Evolutionary conservation across 2,113 vertebrate species (phyloP).

Genomic region (Plecotus auritus): DNA sequence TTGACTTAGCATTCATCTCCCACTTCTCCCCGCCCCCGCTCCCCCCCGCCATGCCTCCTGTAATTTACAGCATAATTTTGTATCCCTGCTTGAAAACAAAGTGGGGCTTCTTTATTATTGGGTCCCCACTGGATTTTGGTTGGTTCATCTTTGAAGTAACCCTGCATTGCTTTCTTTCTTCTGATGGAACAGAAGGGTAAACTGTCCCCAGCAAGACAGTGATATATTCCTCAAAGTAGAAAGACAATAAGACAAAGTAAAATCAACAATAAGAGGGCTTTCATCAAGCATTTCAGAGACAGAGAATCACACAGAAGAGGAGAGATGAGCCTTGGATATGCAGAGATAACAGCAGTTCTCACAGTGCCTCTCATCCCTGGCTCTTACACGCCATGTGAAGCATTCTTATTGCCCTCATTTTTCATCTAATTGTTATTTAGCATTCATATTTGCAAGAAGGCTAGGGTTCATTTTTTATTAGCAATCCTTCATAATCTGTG

Average conservation of each 20-base stretch:
- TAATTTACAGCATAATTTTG: constrained; percentile 77
- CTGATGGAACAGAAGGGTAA: constrained; percentile 69
- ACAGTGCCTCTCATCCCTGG: constrained; percentile 29
- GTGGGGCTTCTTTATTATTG: constrained; percentile 69
- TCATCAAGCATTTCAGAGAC: constrained; percentile 73
- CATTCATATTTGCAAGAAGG: constrained; percentile 53
- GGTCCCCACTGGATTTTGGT: constrained; percentile 67
- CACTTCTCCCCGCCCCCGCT: neutral
- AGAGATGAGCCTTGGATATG: neutral
- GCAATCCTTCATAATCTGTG: neutral
- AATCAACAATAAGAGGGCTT: constrained; percentile 52
- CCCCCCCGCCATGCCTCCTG: neutral
- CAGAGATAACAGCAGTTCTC: constrained; percentile 36
- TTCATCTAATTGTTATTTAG: constrained; percentile 59
- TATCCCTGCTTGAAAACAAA: constrained; percentile 73
- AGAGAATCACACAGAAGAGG: constrained; percentile 39
- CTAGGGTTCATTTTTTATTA: constrained; percentile 45
- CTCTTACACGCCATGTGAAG: constrained; percentile 41
- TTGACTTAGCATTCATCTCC: constrained; percentile 66
- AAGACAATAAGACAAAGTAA: neutral
- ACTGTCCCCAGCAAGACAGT: constrained; percentile 62
- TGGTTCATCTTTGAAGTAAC: constrained; percentile 75
- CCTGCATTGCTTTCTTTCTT: constrained; percentile 67
- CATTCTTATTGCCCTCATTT: constrained; percentile 44
- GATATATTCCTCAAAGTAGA: constrained; percentile 66